phyloP scores from a whole-genome alignment of 2,797 vertebrate genomes.

The Lemur catta region DNA sequence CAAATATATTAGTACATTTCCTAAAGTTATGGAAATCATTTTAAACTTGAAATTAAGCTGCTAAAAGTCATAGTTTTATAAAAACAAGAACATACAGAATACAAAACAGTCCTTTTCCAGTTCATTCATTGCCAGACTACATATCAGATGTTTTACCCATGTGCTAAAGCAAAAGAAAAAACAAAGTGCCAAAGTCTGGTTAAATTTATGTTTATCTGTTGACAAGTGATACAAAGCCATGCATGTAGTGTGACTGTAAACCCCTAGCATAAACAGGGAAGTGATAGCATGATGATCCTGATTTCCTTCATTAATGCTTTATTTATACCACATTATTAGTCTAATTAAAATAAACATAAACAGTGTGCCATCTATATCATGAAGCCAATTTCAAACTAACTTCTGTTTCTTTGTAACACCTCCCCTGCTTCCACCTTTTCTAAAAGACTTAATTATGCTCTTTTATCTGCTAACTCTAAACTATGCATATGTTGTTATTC shows the following conservation, averaged over 20 bases:
- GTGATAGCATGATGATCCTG: conserved; percentile 32
- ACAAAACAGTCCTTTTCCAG: neutral
- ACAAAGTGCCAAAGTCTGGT: neutral
- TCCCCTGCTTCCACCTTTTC: neutral
- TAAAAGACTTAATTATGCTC: neutral
- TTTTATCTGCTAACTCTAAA: neutral
- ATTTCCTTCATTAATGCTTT: conserved; percentile 55
- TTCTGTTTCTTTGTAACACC: conserved; percentile 3
- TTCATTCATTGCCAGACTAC: neutral
- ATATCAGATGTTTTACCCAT: conserved; percentile 26
- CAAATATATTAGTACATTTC: neutral
- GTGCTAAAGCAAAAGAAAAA: conserved; percentile 9
- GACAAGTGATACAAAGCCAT: neutral
- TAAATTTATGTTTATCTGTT: conserved; percentile 35
- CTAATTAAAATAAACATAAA: conserved; percentile 54
- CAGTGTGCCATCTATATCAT: neutral
- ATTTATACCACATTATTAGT: conserved; percentile 60
- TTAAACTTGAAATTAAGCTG: conserved; percentile 5
- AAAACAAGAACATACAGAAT: neutral
- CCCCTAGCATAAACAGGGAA: conserved; percentile 38
- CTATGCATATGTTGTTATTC: neutral
- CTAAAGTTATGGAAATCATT: neutral
- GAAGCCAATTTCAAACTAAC: conserved; percentile 2
- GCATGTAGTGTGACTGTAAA: conserved; percentile 12
- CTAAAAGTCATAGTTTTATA: neutral